Percentiles rank a stretch among this genome's conserved stretches.
Evolutionary conservation across 1,140 invertebrate species (phyloP).

Genomic region (Tetramorium parvispinum): DNA sequence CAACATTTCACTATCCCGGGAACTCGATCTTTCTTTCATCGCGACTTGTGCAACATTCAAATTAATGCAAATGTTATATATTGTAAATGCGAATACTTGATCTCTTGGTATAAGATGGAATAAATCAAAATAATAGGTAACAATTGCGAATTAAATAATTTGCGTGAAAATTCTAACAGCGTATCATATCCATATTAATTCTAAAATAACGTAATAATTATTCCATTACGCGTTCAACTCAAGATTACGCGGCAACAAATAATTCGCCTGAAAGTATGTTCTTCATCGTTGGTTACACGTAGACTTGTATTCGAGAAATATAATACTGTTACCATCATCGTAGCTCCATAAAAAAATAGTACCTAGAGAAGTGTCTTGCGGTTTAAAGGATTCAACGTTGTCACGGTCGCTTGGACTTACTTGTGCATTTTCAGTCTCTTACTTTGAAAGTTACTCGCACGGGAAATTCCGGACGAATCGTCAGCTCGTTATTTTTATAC

Average conservation of each 20-base stretch:
- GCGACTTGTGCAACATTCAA: background rate
- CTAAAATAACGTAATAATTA: background rate
- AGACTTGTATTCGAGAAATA: constrained; percentile 52
- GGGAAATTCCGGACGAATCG: constrained; percentile 25
- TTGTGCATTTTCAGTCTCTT: constrained; percentile 57
- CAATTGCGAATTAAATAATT: background rate
- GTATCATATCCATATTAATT: background rate
- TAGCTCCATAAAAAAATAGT: constrained; percentile 24
- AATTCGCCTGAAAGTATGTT: background rate
- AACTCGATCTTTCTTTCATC: background rate
- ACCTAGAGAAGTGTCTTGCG: constrained; percentile 36
- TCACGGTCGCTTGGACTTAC: constrained; percentile 44
- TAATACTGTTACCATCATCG: constrained; percentile 40
- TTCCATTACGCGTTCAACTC: background rate
- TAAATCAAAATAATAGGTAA: background rate
- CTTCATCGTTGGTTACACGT: constrained; percentile 50
- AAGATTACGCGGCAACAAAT: background rate
- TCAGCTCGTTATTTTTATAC: constrained; percentile 58
- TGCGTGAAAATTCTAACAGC: constrained; percentile 4
- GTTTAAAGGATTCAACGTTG: constrained; percentile 4
- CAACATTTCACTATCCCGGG: too few species aligned
- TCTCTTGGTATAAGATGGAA: background rate
- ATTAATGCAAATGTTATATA: background rate
- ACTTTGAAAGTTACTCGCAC: constrained; percentile 54
- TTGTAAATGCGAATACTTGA: background rate